Evolutionary conservation across 2,113 vertebrate genomes (phyloP).

Genomic region (Lepisosteus osseus): DNA sequence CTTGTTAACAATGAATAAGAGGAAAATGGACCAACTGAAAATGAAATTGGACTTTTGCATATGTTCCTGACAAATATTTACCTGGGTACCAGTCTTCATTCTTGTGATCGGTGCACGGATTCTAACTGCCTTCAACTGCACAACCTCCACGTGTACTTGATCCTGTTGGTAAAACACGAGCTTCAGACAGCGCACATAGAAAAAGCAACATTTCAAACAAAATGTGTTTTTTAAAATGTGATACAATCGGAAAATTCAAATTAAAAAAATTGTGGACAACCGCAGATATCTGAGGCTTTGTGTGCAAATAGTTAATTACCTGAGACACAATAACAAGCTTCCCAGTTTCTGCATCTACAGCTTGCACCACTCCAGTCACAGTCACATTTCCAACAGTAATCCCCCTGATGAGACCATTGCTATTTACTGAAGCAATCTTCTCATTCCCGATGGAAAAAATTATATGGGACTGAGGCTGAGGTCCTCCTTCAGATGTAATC

Average conservation of each 20-base stretch:
- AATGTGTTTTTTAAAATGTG: too few species aligned
- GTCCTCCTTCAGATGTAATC: constrained; percentile 74
- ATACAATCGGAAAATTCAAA: too few species aligned
- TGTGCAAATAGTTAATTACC: constrained; percentile 43
- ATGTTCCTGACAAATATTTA: constrained; percentile 30
- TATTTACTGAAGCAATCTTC: constrained; percentile 49
- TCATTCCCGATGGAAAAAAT: constrained; percentile 61
- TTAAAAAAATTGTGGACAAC: too few species aligned
- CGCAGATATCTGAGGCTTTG: too few species aligned
- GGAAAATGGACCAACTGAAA: not conserved
- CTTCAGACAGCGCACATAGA: too few species aligned
- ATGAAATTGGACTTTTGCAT: not conserved
- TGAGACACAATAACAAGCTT: constrained; percentile 65
- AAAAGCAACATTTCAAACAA: too few species aligned
- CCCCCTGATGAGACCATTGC: constrained; percentile 54
- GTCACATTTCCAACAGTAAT: constrained; percentile 43
- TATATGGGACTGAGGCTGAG: constrained; percentile 72
- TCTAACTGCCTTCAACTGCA: constrained; percentile 77
- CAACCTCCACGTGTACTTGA: constrained; percentile 84
- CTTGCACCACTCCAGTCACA: constrained; percentile 64
- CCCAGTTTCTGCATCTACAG: constrained; percentile 67
- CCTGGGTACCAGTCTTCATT: constrained; percentile 83
- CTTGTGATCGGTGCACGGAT: constrained; percentile 85
- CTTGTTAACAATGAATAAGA: too few species aligned
- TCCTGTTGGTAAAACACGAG: constrained; percentile 63